Base-by-base conservation (phyloP, 2,113 vertebrate species). In the Varanus komodoensis region DNA sequence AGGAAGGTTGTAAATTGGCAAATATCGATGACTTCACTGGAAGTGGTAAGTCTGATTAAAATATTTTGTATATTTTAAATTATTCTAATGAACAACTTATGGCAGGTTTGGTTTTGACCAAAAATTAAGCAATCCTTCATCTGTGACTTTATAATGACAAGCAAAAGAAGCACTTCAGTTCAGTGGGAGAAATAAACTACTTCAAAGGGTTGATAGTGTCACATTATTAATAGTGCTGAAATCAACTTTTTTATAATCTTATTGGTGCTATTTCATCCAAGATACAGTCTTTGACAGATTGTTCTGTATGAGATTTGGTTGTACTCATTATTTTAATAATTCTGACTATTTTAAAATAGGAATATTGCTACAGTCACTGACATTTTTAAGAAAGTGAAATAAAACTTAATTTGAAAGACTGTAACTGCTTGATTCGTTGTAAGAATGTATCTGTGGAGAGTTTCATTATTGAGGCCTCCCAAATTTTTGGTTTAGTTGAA, bases 231-330 rank as follows among this genome's bases (percentile, higher is more conserved):
- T 80, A 48, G 21, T 64, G 57, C 48, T 15, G 38, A n/a, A 61
- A 52, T 1, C 32, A 32, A 54, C 6, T 82, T 82, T 52, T 84
- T 78, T 78, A 69, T 84, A 69, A 21, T 52, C 25, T 68, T 85
- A 27, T 71, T 80, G 87, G 82, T 91, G 82, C 82, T 88, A 78
- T 88, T 78, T 88, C 23, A 80, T 64, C 67, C 77, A 69, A 69
- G n/a, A 52, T 17, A 48, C 48, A 6, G 6, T n/a, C 29, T 61
- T 57, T 34, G 3, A 73, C 32, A 34, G 8, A 27, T 48, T 52
- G 25, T 69, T 73, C n/a, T 27, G 29, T 84, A 19, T 23, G 25
- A 44, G 3, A 1, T 3, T 19, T 80, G 61, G 11, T 52, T 1
- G 29, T 68, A 52, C 21, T 34, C 29, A 9, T 17, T 64, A 17